Conservation (phyloP, 2,797 vertebrate species). For the Coregonus suidteri region DNA sequence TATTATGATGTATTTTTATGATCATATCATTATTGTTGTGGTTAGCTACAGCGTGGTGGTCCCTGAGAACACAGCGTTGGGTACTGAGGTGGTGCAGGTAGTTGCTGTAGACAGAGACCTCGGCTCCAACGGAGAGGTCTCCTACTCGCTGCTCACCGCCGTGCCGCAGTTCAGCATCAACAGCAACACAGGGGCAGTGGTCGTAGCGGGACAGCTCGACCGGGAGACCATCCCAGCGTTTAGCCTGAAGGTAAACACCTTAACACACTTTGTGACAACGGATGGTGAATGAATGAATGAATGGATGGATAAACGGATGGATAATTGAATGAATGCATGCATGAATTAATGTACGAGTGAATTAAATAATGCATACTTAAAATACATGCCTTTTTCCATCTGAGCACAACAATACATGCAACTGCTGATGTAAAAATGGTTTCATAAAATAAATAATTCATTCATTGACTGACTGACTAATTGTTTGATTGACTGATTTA, state of each 20-base stretch:
- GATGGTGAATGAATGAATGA: too few relatives aligned
- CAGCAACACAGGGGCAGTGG: conserved; percentile 85
- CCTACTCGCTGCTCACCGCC: conserved; percentile 81
- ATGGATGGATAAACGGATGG: too few relatives aligned
- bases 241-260: conserved; percentile 68
- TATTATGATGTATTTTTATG: background rate
- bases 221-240: conserved; percentile 82
- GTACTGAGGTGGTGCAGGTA: conserved; percentile 80
- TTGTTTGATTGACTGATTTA: too few relatives aligned
- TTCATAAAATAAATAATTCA: background rate
- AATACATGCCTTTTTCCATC: too few relatives aligned
- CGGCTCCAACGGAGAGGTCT: conserved; percentile 85
- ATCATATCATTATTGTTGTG: too few relatives aligned
- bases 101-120: conserved; percentile 85
- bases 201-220: conserved; percentile 83
- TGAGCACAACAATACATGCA: too few relatives aligned
- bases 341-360: too few relatives aligned
- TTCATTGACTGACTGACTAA: background rate
- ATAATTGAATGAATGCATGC: too few relatives aligned
- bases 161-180: conserved; percentile 88
- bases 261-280: too few relatives aligned
- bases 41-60: conserved; percentile 77
- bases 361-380: too few relatives aligned
- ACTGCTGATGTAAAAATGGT: too few relatives aligned
- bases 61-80: conserved; percentile 80